Evolutionary conservation across 2,888 invertebrate genomes (phyloP), one percentile per base, ranked within the genome.

Genomic region (Subacronicta megacephala): DNA sequence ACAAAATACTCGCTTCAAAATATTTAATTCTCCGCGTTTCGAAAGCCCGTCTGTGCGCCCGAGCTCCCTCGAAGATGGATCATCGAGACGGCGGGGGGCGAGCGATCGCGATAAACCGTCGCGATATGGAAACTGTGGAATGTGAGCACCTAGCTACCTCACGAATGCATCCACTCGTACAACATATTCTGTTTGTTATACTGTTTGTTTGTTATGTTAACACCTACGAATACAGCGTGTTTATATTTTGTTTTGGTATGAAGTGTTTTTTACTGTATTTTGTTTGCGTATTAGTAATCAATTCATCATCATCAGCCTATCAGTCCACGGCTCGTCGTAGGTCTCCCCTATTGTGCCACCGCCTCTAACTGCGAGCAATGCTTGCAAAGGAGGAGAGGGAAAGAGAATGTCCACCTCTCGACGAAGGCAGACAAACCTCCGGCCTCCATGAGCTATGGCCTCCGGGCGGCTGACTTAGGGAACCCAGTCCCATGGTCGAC

Each of bases 51-150:
- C 58, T 88, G 68, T 51, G 1, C 17, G 3, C 31, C 65, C 60
- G 2, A 52, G 42, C 76, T 79, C 84, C 86, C 87, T 85, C 78
- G 73, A 90, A 92, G 92, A 92, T 90, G 91, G 92, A 93, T 93
- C 92, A 90, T 90, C 84, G 88, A 83, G 82, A 79, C 87, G 81
- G 75, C 81, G 84, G 89, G 87, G 88, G 85, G 83, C 72, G 82
- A 82, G 81, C 79, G 86, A 77, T 75, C 71, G 72, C 89, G 90
- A 90, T 90, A 90, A 87, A 84, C 81, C 81, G 81, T 65, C 77
- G 82, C 86, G 90, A 92, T 92, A 93, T 90, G 90, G 89, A 90
- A 89, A 82, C 84, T 81, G 79, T 78, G 81, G 82, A 81, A 82
- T 85, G 83, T 81, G 59, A 63, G 58, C 55, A 82, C 63, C 70